These are phyloP conservation scores for Rapana venosa DNA, from an alignment of 2,888 invertebrate species.

Conservation along the genomic window DNA sequence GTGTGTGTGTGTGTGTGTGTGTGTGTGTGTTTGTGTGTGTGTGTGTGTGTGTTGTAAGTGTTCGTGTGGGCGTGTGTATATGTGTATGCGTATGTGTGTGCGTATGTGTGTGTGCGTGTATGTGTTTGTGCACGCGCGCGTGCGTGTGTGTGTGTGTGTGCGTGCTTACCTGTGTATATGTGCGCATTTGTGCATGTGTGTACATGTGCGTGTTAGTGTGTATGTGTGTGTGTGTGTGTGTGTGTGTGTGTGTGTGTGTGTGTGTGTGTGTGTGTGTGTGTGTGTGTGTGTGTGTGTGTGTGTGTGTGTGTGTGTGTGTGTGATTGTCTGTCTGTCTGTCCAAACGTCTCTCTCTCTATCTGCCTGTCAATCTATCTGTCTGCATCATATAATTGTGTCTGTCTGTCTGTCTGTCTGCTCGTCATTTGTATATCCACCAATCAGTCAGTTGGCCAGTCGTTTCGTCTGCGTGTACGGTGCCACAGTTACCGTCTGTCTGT, in stretches of 20 bases:
- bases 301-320: background rate
- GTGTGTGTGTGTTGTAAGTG: background rate
- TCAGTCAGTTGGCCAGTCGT: background rate
- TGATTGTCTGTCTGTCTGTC: background rate
- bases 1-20: too few species aligned
- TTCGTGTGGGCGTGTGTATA: background rate
- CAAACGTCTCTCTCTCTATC: background rate
- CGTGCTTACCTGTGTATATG: too few species aligned
- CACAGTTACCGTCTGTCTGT: background rate
- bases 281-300: background rate
- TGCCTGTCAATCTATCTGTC: background rate
- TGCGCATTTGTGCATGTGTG: background rate
- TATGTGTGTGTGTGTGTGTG: background rate
- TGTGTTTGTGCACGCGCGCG: too few species aligned
- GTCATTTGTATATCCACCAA: background rate
- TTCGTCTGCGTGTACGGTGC: background rate
- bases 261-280: background rate
- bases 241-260: background rate
- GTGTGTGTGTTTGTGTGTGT: background rate
- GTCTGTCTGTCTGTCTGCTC: background rate
- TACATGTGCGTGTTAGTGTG: background rate
- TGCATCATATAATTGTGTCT: background rate
- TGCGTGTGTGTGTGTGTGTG: background rate
- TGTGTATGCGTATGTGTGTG: background rate
- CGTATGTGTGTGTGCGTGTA: too few species aligned